Evolutionary conservation across 2,797 vertebrate species (phyloP), one percentile per base, ranked within the genome.

Genomic region (Sebastes nivosus): DNA sequence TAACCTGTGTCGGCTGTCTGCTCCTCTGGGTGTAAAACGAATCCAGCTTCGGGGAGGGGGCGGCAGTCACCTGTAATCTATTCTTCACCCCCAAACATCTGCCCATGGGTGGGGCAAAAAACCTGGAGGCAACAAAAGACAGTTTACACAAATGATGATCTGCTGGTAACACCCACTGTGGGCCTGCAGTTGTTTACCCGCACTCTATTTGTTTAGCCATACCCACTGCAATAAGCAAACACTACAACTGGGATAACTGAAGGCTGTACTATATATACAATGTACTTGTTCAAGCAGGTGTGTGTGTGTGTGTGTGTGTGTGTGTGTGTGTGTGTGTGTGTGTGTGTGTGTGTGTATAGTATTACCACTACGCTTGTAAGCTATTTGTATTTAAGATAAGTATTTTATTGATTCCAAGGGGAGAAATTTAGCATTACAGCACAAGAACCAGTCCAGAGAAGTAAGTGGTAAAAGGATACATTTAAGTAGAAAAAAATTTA

Each of bases 51-150:
- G 90, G 92, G 79, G 91, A 95, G 59, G 89, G 87, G 70, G 89
- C 73, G 10, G 90, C 91, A 8, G 90, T 91, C 70, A 93, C 82
- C 82, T 77, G 86, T 14, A 80, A 78, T 93, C 86, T 93, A 73
- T 97, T 95, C 84, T 75, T 95, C 36, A 99, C 94, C 20, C 97
- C 97, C 80, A 99, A 84, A 90, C 90, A 95, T 84, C 84, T 93
- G 88, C 96, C 94, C 75, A 99, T 93, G 80, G 97, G 97, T 79
- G 96, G 85, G 78, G 95, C 96, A 9, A 97, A 24, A 59, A 84
- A 91, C 93, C 98, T 99, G 72, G 1, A 34, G 65, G 76, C n/a
- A 79, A 86, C 72, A 87, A 79, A 90, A 67, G 67, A 16, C 5
- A 72, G 30, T 20, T 78, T 50, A 80, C 0, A 83, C 66, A 77